A percentile compares a stretch with the other conserved stretches of the same genome.
Evolutionary conservation across 2,888 invertebrate genomes (phyloP).

Genomic region (Aphidoletes aphidimyza): DNA sequence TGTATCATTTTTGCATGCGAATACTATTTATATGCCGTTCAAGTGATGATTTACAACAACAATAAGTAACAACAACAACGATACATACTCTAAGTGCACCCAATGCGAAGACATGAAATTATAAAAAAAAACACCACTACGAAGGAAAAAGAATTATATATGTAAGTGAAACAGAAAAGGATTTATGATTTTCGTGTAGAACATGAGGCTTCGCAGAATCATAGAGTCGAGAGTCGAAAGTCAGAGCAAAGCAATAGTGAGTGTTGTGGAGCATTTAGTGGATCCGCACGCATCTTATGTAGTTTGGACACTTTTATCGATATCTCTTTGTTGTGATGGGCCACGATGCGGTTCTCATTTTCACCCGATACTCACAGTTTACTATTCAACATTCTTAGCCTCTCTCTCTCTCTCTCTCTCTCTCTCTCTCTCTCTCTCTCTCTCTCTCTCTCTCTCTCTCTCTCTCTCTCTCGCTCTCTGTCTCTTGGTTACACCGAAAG

Average conservation of each 20-base stretch:
- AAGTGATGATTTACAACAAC: slow-evolving; percentile 49
- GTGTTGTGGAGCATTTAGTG: not conserved
- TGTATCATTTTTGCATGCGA: slow-evolving; percentile 22
- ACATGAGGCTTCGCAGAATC: not conserved
- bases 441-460: too few relatives aligned
- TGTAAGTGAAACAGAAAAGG: too few relatives aligned
- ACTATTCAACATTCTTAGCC: too few relatives aligned
- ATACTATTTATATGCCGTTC: slow-evolving; percentile 46
- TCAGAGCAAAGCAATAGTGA: too few relatives aligned
- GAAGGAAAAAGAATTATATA: too few relatives aligned
- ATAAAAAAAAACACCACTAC: not conserved
- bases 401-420: too few relatives aligned
- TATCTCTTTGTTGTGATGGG: not conserved
- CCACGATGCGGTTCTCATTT: not conserved
- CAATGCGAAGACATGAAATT: too few relatives aligned
- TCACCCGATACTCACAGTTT: not conserved
- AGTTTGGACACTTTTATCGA: not conserved
- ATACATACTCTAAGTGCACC: not conserved
- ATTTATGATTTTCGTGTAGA: slow-evolving; percentile 28
- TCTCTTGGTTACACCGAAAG: too few relatives aligned
- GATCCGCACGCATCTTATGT: not conserved
- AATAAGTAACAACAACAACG: not conserved
- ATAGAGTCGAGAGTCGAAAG: not conserved
- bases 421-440: too few relatives aligned
- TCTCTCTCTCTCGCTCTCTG: too few relatives aligned